phyloP scores from a whole-genome alignment of 2,113 vertebrate genomes.

The Lipophrys pholis region DNA sequence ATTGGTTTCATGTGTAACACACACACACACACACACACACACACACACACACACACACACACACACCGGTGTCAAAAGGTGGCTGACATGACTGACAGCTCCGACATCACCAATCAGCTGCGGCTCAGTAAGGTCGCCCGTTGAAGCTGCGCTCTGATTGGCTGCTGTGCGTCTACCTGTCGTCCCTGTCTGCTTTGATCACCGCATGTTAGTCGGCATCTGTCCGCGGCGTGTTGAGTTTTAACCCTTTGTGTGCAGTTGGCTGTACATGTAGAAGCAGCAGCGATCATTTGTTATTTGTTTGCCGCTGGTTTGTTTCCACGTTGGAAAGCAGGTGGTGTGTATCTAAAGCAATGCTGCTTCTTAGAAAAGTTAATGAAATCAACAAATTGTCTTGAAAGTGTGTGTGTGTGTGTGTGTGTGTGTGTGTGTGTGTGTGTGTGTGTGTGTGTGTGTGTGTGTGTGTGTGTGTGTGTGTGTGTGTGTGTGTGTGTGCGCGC shows the following conservation, averaged over 20 bases:
- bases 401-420: conserved; percentile 63
- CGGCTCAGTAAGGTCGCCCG: conserved; percentile 90
- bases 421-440: conserved; percentile 12
- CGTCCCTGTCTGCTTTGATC: conserved; percentile 90
- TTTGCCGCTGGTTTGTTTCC: too few species aligned
- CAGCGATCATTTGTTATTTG: too few species aligned
- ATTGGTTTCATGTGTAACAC: background rate
- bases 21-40: background rate
- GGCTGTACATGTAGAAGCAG: background rate
- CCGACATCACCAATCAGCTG: conserved; percentile 90
- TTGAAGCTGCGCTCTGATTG: conserved; percentile 84
- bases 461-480: conserved; percentile 4
- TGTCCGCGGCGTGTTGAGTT: background rate
- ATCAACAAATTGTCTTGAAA: conserved; percentile 94
- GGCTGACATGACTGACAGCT: conserved; percentile 85
- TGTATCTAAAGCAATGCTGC: conserved; percentile 92
- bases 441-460: conserved; percentile 1
- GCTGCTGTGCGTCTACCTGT: conserved; percentile 86
- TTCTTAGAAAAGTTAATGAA: conserved; percentile 93
- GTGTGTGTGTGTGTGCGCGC: conserved; percentile 2
- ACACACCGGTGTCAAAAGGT: conserved; percentile 72
- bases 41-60: conserved; percentile 24
- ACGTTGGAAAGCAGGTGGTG: too few species aligned
- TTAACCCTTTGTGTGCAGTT: background rate
- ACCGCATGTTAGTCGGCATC: conserved; percentile 42